A percentile compares a stretch with the other conserved stretches of the same genome.
Evolutionary conservation across 2,113 vertebrate genomes (phyloP).

Genomic region (Equus przewalskii): DNA sequence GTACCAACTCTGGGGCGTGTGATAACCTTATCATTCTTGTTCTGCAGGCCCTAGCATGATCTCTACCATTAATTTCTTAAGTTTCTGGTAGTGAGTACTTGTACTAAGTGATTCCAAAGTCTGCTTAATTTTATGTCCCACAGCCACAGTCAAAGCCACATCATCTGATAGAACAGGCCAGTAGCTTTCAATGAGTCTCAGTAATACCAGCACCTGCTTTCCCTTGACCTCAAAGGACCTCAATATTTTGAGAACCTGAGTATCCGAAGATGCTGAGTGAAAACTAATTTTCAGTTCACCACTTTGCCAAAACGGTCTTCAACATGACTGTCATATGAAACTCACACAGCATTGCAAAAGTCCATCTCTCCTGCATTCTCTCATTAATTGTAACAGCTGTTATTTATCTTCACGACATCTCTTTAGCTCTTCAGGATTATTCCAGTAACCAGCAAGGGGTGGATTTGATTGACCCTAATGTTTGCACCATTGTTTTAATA

Average conservation of each 20-base stretch:
- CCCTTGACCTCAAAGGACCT: neutral
- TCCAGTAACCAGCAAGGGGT: neutral
- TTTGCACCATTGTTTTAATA: neutral
- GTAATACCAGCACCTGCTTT: neutral
- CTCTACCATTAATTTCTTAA: neutral
- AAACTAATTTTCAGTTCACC: neutral
- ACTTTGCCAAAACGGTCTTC: neutral
- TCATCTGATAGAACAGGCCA: neutral
- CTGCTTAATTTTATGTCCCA: neutral
- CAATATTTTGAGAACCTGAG: neutral
- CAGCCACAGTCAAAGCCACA: too few species aligned
- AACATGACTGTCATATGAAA: neutral
- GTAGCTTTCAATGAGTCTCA: neutral
- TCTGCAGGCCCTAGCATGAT: neutral
- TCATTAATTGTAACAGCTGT: neutral
- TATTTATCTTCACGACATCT: neutral
- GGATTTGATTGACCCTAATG: neutral
- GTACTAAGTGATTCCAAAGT: neutral
- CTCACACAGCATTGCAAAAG: neutral
- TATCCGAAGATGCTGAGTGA: neutral
- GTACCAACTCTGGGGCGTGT: neutral
- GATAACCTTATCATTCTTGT: neutral
- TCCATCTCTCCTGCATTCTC: neutral
- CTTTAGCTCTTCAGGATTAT: neutral
- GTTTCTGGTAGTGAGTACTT: neutral